Base-by-base conservation (phyloP, 1,140 invertebrate genomes). In the Sarcophaga peregrina region DNA sequence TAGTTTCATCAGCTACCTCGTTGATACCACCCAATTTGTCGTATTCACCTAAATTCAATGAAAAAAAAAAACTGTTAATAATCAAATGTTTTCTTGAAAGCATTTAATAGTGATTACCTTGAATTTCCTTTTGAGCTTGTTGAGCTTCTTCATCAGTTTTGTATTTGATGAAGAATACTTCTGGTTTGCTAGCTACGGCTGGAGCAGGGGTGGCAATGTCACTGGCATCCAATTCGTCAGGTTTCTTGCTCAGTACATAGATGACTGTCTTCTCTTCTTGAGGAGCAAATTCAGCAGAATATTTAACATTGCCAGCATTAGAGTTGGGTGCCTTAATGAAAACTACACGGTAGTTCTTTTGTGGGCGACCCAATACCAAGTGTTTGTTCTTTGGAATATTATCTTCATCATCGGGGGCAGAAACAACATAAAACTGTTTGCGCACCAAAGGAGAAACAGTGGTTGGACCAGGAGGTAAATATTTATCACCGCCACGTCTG, bases 341-440 rank as follows among this genome's bases (percentile, higher is more conserved):
- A 88, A 96, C 95, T 86, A 96, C 96, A 89, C 95, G 95, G 92
- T 95, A 95, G 90, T 95, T 94, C 85, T 95, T 95, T 91, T 95
- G 94, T 85, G 94, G 91, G 11, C 92, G 91, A 45, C 83, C 83
- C 45, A 85, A 82, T 62, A 85, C 84, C 15, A 85, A 81, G 25
- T 85, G 84, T 82, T 82, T 81, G 7, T 45, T 47, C 37, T 83
- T 83, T 11, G n/a, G 9, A 83, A 83, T 62, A n/a, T 48, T 52
- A 13, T 81, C 83, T 9, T 37, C 80, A 75, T 85, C 85, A 73
- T 85, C 85, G 11, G 85, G 85, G 17, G 85, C 85, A 11, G 85
- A 84, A 52, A 84, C 74, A 8, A 84, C 48, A 74, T 84, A 85
- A 74, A 84, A 85, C 46, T 84, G 82, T 74, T 85, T 85, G 52